These are phyloP conservation scores for Megaleporinus macrocephalus DNA, from an alignment of 2,113 vertebrate genomes.

Conservation along the genomic window DNA sequence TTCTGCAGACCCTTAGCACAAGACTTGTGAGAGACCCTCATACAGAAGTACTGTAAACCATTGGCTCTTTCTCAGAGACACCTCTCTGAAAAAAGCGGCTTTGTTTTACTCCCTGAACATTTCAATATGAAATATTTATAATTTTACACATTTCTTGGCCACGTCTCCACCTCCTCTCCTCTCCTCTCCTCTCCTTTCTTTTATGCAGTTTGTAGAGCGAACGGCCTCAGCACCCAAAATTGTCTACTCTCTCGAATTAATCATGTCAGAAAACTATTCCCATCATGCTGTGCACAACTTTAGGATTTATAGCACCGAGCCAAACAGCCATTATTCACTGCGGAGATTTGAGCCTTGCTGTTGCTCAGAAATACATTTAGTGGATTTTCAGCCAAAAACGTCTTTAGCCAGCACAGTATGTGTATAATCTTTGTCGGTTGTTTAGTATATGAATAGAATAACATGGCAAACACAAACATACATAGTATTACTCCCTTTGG, in stretches of 20 bases:
- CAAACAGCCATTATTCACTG: constrained; percentile 46
- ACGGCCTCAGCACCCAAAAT: constrained; percentile 14
- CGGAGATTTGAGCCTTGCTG: constrained; percentile 14
- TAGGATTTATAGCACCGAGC: constrained; percentile 44
- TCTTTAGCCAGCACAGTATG: neutral
- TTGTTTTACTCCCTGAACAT: constrained; percentile 43
- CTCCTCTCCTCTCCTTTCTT: constrained; percentile 12
- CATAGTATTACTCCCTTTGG: neutral
- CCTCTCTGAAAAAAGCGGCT: constrained; percentile 11
- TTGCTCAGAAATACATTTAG: constrained; percentile 23
- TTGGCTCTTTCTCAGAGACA: constrained; percentile 23
- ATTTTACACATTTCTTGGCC: constrained; percentile 46
- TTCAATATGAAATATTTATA: constrained; percentile 48
- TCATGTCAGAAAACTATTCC: constrained; percentile 43
- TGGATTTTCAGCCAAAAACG: neutral
- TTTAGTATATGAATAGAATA: neutral
- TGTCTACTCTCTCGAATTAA: constrained; percentile 36
- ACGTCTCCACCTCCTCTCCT: constrained; percentile 3
- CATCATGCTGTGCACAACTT: constrained; percentile 26
- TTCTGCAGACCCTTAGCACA: neutral
- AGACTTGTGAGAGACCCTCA: constrained; percentile 18
- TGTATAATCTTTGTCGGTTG: neutral
- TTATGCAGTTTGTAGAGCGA: constrained; percentile 23
- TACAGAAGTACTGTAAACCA: constrained; percentile 33
- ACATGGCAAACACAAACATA: neutral